Evolutionary conservation across 2,113 vertebrate species (phyloP).

Genomic region (Rafetus swinhoei): DNA sequence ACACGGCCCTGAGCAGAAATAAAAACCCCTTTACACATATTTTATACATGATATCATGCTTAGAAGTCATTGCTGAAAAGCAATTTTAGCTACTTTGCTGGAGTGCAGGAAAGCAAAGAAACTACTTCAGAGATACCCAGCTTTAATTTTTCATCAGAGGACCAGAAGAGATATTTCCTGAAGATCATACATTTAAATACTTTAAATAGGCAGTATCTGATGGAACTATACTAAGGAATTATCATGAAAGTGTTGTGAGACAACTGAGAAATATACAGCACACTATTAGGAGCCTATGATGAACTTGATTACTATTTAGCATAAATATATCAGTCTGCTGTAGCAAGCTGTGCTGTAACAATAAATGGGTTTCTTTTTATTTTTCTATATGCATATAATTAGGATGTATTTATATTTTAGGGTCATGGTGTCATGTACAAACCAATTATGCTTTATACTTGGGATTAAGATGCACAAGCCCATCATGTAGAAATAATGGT

Average conservation of each 20-base stretch:
- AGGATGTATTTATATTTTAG: conserved; percentile 62
- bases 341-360: conserved; percentile 27
- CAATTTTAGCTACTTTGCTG: neutral
- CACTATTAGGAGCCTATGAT: neutral
- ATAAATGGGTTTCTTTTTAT: conserved; percentile 8
- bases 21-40: neutral
- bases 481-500: neutral
- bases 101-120: neutral
- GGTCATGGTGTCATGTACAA: conserved; percentile 30
- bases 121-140: neutral
- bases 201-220: neutral
- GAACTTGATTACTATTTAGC: neutral
- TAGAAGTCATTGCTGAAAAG: neutral
- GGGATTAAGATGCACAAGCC: conserved; percentile 32
- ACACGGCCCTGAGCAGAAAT: neutral
- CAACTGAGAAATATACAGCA: neutral
- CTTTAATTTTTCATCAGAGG: conserved; percentile 18
- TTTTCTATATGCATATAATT: conserved; percentile 33
- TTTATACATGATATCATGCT: neutral
- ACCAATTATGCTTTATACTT: conserved; percentile 38
- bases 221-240: neutral
- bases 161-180: neutral
- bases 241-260: neutral
- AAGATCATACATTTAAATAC: neutral
- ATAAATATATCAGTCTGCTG: neutral